phyloP scores from a whole-genome alignment of 2,888 invertebrate species.

The Salpingus planirostris region DNA sequence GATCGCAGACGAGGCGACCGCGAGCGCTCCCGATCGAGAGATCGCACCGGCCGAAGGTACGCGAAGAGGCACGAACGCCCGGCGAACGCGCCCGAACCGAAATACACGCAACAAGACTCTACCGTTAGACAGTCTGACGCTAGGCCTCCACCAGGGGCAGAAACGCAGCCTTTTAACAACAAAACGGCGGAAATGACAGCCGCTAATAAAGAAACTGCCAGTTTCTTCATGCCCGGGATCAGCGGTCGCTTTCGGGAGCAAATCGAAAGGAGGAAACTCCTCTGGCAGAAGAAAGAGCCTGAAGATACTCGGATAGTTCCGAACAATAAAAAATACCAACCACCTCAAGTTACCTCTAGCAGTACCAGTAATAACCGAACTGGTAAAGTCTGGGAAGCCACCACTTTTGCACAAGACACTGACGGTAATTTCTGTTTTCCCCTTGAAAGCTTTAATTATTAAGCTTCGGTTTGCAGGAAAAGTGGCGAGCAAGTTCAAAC shows the following conservation, averaged over 20 bases:
- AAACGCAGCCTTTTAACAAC: too few relatives aligned
- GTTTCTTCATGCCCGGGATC: conserved; percentile 39
- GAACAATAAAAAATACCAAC: conserved; percentile 21
- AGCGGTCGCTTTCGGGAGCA: conserved; percentile 74
- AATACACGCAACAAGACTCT: too few relatives aligned
- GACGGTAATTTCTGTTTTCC: too few relatives aligned
- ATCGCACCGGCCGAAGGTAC: conserved; percentile 24
- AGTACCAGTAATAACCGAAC: background rate
- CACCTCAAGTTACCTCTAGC: background rate
- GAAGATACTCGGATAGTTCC: conserved; percentile 4
- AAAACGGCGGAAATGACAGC: too few relatives aligned
- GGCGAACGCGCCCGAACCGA: too few relatives aligned
- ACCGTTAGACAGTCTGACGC: too few relatives aligned
- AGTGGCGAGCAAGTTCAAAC: conserved; percentile 89
- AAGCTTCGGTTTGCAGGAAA: too few relatives aligned
- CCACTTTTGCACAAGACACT: conserved; percentile 81
- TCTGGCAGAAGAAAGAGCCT: conserved; percentile 75
- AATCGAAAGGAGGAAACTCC: conserved; percentile 82
- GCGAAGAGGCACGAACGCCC: conserved; percentile 41
- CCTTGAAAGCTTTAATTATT: too few relatives aligned
- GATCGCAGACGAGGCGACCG: conserved; percentile 27
- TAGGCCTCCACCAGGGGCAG: too few relatives aligned
- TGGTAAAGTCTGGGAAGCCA: conserved; percentile 62
- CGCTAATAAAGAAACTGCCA: too few relatives aligned
- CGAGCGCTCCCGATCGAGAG: conserved; percentile 28